A percentile compares a stretch with the other conserved stretches of the same genome.
Evolutionary conservation across 2,113 vertebrate species (phyloP).

Genomic region (Stomatorhinus ivindoensis): DNA sequence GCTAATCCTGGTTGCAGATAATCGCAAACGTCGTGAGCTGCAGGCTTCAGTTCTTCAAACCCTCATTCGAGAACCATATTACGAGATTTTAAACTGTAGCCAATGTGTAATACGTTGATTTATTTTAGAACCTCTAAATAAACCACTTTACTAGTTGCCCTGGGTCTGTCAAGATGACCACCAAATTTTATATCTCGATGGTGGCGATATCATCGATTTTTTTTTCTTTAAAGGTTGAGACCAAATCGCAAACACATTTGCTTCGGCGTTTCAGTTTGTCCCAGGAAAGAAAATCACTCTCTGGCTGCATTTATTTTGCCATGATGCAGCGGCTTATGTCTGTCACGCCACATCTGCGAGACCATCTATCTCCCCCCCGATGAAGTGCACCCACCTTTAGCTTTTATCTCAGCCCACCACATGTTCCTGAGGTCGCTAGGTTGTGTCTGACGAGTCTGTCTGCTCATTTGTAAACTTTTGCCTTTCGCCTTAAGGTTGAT

Average conservation of each 20-base stretch:
- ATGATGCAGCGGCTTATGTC: conserved; percentile 16
- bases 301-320: conserved; percentile 14
- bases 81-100: not conserved
- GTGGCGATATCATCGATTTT: not conserved
- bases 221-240: not conserved
- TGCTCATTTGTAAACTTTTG: conserved; percentile 43
- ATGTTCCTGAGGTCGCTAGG: conserved; percentile 42
- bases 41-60: not conserved
- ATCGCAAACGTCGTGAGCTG: not conserved
- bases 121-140: not conserved
- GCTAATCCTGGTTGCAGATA: not conserved
- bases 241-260: not conserved
- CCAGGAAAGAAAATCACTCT: not conserved
- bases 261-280: not conserved
- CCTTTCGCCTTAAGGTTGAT: conserved; percentile 25
- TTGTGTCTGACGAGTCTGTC: conserved; percentile 47
- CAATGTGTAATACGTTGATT: not conserved
- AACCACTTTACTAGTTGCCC: not conserved
- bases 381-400: conserved; percentile 39
- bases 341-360: conserved; percentile 46
- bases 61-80: not conserved
- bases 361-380: conserved; percentile 45
- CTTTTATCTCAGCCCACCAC: conserved; percentile 37
- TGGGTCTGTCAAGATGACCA: not conserved
- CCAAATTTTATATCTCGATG: not conserved